Evolutionary conservation across 1,140 invertebrate species (phyloP), one percentile per base, ranked within the genome.

Genomic region (Psilanteris sp.): DNA sequence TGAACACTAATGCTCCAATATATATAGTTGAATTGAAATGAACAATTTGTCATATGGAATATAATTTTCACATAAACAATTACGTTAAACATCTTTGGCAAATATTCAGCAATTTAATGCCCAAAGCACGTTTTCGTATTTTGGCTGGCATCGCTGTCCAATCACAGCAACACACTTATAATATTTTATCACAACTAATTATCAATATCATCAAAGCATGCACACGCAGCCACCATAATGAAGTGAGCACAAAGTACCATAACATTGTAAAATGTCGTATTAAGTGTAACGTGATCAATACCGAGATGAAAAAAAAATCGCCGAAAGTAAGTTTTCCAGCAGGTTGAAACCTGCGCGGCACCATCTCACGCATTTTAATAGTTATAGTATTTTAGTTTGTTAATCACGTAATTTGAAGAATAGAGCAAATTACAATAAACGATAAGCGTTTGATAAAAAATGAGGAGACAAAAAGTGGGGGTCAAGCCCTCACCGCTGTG

Each of bases 401-500:
- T n/a, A n/a, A n/a, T n/a, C n/a, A n/a, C n/a, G n/a, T n/a, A n/a
- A n/a, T n/a, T n/a, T n/a, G n/a, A n/a, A n/a, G n/a, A n/a, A n/a
- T n/a, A n/a, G n/a, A n/a, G n/a, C n/a, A n/a, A 18, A 15, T 4
- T 6, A 26, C 3, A 7, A 41, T 4, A 7, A 11, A 22, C 0
- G 37, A 4, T 24, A n/a, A n/a, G n/a, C n/a, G n/a, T n/a, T 7
- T 1, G n/a, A 2, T 18, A 10, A 10, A 8, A n/a, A 24, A 9
- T 37, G 15, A 26, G 8, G 7, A 34, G 7, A 10, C 4, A 4
- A 48, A 10, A 1, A 15, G 22, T 8, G n/a, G 20, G 34, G 24
- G 15, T 4, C 29, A 4, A n/a, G 8, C 1, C n/a, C 89, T 89
- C 89, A 96, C 95, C 95, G 88, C 93, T 96, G 85, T 96, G 95